Evolutionary conservation across 2,797 vertebrate genomes (phyloP).

Genomic region (Sebastes cheni): DNA sequence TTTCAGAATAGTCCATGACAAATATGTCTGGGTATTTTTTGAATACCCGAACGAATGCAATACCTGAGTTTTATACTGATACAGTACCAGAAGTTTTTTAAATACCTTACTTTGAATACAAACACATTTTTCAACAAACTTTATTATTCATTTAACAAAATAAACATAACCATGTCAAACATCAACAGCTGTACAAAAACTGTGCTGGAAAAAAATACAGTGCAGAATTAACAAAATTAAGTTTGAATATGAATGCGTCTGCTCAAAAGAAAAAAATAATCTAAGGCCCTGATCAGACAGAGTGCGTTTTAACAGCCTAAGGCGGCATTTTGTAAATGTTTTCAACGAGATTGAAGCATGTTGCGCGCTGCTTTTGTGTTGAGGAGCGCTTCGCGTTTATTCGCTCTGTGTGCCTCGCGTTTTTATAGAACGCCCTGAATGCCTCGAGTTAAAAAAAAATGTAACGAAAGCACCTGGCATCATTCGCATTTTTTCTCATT

Average conservation of each 20-base stretch:
- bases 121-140: neutral
- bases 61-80: neutral
- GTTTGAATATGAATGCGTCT: neutral
- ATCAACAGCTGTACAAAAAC: neutral
- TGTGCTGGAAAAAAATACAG: neutral
- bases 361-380: too few relatives aligned
- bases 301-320: accelerated
- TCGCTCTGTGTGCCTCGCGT: too few relatives aligned
- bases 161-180: neutral
- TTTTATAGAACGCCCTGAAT: too few relatives aligned
- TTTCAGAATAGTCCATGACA: neutral
- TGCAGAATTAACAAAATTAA: neutral
- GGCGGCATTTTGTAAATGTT: too few relatives aligned
- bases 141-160: neutral
- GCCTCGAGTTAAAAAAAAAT: too few relatives aligned
- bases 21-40: neutral
- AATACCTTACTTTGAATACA: neutral
- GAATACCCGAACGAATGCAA: too few relatives aligned
- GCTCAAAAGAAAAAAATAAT: neutral
- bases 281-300: neutral
- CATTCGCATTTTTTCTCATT: too few relatives aligned
- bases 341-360: too few relatives aligned
- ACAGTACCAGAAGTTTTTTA: neutral
- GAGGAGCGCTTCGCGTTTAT: too few relatives aligned
- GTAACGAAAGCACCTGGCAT: too few relatives aligned